A percentile compares a stretch with the other conserved stretches of the same genome.
Conservation (phyloP, 2,113 vertebrate genomes). For the Scomber colias region DNA sequence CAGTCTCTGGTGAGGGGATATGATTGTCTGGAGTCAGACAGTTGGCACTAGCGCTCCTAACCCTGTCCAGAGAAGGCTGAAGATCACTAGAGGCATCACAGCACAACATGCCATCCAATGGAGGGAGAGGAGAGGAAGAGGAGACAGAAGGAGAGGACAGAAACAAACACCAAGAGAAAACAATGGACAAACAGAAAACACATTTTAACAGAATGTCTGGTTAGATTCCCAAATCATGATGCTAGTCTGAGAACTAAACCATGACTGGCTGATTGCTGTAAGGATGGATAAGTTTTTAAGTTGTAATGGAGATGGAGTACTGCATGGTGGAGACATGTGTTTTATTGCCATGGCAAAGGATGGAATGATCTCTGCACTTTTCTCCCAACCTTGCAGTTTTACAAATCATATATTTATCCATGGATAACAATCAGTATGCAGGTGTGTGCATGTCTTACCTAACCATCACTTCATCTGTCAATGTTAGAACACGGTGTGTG, state of each 20-base stretch:
- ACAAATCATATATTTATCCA: neutral
- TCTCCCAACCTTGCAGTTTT: neutral
- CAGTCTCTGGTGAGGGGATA: conserved; percentile 97
- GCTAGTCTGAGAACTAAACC: conserved; percentile 35
- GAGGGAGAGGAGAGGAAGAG: conserved; percentile 70
- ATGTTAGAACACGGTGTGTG: conserved; percentile 75
- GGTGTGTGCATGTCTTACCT: conserved; percentile 82
- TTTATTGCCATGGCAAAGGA: conserved; percentile 5
- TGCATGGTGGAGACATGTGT: neutral
- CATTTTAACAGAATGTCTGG: conserved; percentile 78
- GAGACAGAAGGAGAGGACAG: conserved; percentile 66
- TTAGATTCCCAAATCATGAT: conserved; percentile 65
- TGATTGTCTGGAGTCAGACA: conserved; percentile 99
- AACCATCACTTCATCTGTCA: conserved; percentile 82
- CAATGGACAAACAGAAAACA: conserved; percentile 89
- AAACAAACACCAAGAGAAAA: conserved; percentile 86
- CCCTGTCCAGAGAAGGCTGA: conserved; percentile 97
- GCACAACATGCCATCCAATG: conserved; percentile 91
- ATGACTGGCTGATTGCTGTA: conserved; percentile 44
- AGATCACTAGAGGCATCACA: conserved; percentile 94
- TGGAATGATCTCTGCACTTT: conserved; percentile 13
- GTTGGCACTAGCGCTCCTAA: conserved; percentile 99
- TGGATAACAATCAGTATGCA: neutral
- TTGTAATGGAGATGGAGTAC: conserved; percentile 40
- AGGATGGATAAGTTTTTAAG: conserved; percentile 17